Evolutionary conservation across 2,888 invertebrate species (phyloP), one percentile per base, ranked within the genome.

Genomic region (Dyspetes luteomarginatus): DNA sequence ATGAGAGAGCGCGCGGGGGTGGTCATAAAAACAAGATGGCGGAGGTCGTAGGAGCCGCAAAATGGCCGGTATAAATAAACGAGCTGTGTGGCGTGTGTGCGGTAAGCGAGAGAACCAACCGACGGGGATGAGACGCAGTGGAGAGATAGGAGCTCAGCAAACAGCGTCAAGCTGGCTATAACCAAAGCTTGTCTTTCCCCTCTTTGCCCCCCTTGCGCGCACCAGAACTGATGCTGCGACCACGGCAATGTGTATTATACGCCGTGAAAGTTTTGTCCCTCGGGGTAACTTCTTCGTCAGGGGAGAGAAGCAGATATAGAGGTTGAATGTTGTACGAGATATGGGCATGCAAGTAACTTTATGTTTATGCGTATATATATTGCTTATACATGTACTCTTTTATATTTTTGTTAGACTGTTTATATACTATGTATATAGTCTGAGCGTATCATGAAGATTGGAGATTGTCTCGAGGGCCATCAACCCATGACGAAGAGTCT

Each of bases 11-110:
- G 73, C 69, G 71, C 82, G 83, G 83, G 85, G 87, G 84, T 86
- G 86, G 85, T 87, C 86, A 86, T 89, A 90, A 90, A 91, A 91
- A 87, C 89, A 91, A 90, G 86, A 91, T 91, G 90, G 90, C 88
- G 85, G 68, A 69, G 62, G 52, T 68, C 82, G 73, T 64, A 83
- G 84, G 84, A 85, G 86, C 88, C 87, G 85, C 89, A 88, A 89
- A 90, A 90, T 90, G 90, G 90, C 88, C 83, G 88, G 76, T 85
- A 86, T 90, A 88, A 90, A 90, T 90, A 90, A 90, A 89, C 82
- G 84, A 86, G 83, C 82, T 73, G 77, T 79, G 82, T 73, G 77
- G 58, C 67, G 78, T 74, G 74, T 65, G 74, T 71, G 77, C 71
- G 56, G 41, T 62, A 45, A 26, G 24, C 26, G 48, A 50, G 60